Conservation (phyloP, 2,888 invertebrate species). For the Caenorhabditis zanzibari region DNA sequence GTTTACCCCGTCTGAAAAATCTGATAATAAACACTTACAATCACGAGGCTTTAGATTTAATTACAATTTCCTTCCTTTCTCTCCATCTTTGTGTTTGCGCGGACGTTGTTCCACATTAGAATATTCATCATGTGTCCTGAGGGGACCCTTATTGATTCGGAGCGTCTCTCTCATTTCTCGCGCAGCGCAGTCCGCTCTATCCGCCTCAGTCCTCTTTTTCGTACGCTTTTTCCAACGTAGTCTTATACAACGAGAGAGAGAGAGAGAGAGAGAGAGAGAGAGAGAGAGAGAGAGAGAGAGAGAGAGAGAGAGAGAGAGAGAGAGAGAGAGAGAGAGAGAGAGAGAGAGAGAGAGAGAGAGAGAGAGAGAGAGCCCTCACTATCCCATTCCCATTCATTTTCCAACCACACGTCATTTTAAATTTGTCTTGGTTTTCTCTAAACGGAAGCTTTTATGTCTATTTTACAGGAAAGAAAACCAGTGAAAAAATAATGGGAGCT, state of each 20-base stretch:
- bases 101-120: constrained; percentile 50
- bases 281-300: constrained; percentile 1
- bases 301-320: background rate
- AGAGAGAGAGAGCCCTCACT: constrained; percentile 3
- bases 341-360: background rate
- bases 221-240: constrained; percentile 27
- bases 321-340: background rate
- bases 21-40: too few species aligned
- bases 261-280: constrained; percentile 1
- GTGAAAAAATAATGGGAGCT: constrained; percentile 90
- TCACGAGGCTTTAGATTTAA: constrained; percentile 8
- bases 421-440: constrained; percentile 7
- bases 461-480: constrained; percentile 20
- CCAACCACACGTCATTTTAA: constrained; percentile 46
- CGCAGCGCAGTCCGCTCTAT: constrained; percentile 40
- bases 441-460: background rate
- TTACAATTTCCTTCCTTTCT: constrained; percentile 7
- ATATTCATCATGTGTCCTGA: constrained; percentile 59
- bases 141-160: constrained; percentile 62
- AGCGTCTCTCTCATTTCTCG: constrained; percentile 25
- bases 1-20: too few species aligned
- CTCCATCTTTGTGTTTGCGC: background rate
- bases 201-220: constrained; percentile 33
- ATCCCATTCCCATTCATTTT: constrained; percentile 34
- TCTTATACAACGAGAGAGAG: constrained; percentile 3